Conservation (phyloP, 2,888 invertebrate species). For the Noctua comes region DNA sequence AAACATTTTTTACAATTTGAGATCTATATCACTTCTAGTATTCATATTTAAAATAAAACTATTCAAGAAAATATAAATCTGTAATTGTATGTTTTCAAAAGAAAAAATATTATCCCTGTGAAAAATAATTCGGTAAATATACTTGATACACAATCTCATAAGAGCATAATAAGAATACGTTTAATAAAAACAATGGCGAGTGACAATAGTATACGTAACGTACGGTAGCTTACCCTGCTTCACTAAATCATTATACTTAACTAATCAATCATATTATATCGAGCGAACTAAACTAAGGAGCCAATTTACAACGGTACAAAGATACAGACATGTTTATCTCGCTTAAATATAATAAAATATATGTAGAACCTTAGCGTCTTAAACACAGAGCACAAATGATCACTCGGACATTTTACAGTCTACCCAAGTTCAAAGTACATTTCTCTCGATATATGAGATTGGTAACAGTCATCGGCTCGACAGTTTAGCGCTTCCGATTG, state of each 20-base stretch:
- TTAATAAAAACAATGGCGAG: slow-evolving; percentile 34
- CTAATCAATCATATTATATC: not conserved
- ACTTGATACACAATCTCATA: slow-evolving; percentile 37
- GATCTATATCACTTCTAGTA: slow-evolving; percentile 38
- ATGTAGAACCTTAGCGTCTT: not conserved
- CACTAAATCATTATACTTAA: slow-evolving; percentile 25
- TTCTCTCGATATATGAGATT: not conserved
- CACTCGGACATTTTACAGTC: not conserved
- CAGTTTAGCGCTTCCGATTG: too few species aligned
- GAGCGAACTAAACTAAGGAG: slow-evolving; percentile 30
- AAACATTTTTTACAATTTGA: slow-evolving; percentile 18
- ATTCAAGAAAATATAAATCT: slow-evolving; percentile 43
- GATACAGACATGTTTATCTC: not conserved
- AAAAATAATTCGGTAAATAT: slow-evolving; percentile 54
- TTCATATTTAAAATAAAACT: slow-evolving; percentile 36
- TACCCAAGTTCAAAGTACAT: not conserved
- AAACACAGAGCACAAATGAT: not conserved
- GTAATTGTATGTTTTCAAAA: not conserved
- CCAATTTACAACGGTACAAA: slow-evolving; percentile 5
- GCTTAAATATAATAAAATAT: too few species aligned
- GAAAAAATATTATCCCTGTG: slow-evolving; percentile 31
- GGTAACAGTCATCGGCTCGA: slow-evolving; percentile 1
- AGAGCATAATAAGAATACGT: slow-evolving; percentile 36
- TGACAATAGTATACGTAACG: not conserved
- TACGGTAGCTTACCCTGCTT: slow-evolving; percentile 42